These are phyloP conservation scores for Brienomyrus brachyistius DNA, from an alignment of 2,113 vertebrate genomes.

Conservation along the genomic window DNA sequence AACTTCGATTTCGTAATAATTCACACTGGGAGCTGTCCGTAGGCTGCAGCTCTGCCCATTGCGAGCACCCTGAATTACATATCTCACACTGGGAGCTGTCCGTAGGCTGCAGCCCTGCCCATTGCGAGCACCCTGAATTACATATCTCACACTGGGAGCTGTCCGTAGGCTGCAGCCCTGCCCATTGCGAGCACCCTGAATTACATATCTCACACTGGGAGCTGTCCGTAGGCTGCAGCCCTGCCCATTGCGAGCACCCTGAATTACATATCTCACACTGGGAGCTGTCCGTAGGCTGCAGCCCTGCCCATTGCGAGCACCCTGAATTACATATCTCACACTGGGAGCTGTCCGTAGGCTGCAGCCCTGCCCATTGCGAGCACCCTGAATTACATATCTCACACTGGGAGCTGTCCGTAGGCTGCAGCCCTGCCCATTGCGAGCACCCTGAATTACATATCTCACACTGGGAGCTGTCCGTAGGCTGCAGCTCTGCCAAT, in stretches of 20 bases:
- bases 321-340: too few species aligned
- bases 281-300: too few species aligned
- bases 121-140: neutral
- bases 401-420: too few species aligned
- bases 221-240: neutral
- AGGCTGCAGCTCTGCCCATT: neutral
- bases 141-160: too few species aligned
- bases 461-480: neutral
- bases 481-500: neutral
- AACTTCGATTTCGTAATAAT: neutral
- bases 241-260: neutral
- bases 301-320: too few species aligned
- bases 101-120: neutral
- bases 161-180: too few species aligned
- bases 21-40: neutral
- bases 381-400: too few species aligned
- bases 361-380: too few species aligned
- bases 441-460: neutral
- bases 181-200: too few species aligned
- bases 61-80: neutral
- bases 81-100: neutral
- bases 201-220: too few species aligned
- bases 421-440: too few species aligned
- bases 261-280: neutral
- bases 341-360: too few species aligned